Evolutionary conservation across 2,113 vertebrate species (phyloP), one percentile per base, ranked within the genome.

Genomic region (Gasterosteus nipponicus): DNA sequence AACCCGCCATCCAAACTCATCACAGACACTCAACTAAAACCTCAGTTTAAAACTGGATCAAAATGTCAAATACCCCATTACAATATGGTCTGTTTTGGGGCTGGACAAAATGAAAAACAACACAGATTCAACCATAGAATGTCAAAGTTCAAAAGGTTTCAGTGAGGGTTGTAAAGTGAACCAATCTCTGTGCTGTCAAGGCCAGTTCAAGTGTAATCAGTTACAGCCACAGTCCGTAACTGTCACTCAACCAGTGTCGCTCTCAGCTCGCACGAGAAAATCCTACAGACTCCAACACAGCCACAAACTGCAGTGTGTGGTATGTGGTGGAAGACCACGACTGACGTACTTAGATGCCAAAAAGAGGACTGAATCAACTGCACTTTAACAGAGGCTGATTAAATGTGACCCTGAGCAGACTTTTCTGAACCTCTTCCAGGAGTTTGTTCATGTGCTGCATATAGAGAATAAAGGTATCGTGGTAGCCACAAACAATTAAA

Each of bases 141-240:
- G 60, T 60, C 39, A 60, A 70, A 68, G 58, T 69, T 57, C 10
- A 62, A 61, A 58, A 75, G 3, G 8, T 64, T 26, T 69, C 51
- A n/a, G 0, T 38, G 2, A 0, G 5, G 38, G 60, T 22, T 61
- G 54, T 56, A 51, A 71, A 39, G 31, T 22, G 63, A 42, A 49
- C 3, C 1, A 18, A 41, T 31, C 14, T 47, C 53, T 19, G 26
- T 49, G 33, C 26, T 18, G 42, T 68, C 62, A 14, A 31, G 39
- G 38, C 56, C 53, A 22, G 61, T 33, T 22, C 31, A 3, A 47
- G 18, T 10, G 46, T 75, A 4, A 46, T 61, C 6, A 41, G 5
- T 59, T 39, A 42, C 7, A 26, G 46, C n/a, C 46, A 62, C 38
- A 66, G 68, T 11, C 15, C 3, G 16, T n/a, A n/a, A 15, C 31